A percentile compares a stretch with the other conserved stretches of the same genome.
These are phyloP conservation scores for Eudasyphora cyanicolor DNA, from an alignment of 2,888 invertebrate species.

Conservation along the genomic window DNA sequence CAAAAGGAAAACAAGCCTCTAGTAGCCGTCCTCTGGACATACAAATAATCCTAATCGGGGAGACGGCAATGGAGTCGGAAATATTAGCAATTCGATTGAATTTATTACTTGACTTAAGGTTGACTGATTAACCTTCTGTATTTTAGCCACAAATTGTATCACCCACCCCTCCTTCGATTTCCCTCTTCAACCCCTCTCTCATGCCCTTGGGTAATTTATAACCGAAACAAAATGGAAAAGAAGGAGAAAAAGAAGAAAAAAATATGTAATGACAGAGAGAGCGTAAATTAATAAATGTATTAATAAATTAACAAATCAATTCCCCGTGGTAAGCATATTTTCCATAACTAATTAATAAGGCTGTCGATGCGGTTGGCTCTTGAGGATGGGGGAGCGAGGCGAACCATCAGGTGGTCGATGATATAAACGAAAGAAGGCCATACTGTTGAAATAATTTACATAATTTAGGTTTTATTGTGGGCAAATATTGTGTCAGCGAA, in stretches of 20 bases:
- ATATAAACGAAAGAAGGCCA: background rate
- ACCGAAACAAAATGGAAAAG: background rate
- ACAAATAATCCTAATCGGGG: background rate
- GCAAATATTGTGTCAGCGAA: constrained; percentile 2
- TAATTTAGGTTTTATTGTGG: background rate
- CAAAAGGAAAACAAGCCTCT: background rate
- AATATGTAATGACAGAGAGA: constrained; percentile 2
- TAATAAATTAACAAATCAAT: constrained; percentile 58
- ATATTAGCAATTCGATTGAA: constrained; percentile 26
- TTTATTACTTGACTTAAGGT: constrained; percentile 29
- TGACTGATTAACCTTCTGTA: constrained; percentile 29
- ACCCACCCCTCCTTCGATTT: background rate
- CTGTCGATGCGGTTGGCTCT: background rate
- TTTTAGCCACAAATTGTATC: constrained; percentile 10
- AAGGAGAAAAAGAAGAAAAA: background rate
- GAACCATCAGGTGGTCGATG: constrained; percentile 10
- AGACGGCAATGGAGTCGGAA: background rate
- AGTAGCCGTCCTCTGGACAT: background rate
- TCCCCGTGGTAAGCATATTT: constrained; percentile 37
- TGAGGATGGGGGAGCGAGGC: background rate
- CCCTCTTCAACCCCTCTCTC: background rate
- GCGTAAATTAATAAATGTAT: constrained; percentile 60
- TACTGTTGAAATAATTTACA: background rate
- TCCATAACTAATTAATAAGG: constrained; percentile 14
- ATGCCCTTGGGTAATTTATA: background rate